A percentile compares a stretch with the other conserved stretches of the same genome.
Evolutionary conservation across 2,888 invertebrate genomes (phyloP).

Genomic region (Morpho helenor): DNA sequence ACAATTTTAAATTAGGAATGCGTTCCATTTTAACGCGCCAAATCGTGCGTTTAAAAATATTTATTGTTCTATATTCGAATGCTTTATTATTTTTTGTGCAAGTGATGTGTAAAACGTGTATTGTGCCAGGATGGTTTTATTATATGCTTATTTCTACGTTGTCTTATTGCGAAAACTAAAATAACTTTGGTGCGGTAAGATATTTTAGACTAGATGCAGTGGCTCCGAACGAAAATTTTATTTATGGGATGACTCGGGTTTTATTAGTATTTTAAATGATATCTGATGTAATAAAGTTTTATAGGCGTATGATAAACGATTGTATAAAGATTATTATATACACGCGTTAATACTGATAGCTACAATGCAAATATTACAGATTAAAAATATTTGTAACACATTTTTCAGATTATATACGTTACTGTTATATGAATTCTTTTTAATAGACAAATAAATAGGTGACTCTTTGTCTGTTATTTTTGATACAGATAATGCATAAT

Average conservation of each 20-base stretch:
- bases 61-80: conserved; percentile 8
- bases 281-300: conserved; percentile 15
- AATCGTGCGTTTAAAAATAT: conserved; percentile 3
- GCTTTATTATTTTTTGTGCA: conserved; percentile 22
- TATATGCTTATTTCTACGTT: conserved; percentile 30
- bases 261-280: conserved; percentile 15
- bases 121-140: conserved; percentile 18
- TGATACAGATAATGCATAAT: too few relatives aligned
- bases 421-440: too few relatives aligned
- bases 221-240: conserved; percentile 29
- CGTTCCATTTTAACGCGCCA: conserved; percentile 25
- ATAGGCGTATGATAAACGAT: conserved; percentile 1
- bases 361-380: background rate
- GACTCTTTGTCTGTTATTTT: too few relatives aligned
- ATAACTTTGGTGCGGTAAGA: conserved; percentile 64
- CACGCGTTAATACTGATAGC: background rate
- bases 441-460: too few relatives aligned
- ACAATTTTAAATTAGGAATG: conserved; percentile 18
- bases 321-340: background rate
- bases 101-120: conserved; percentile 24
- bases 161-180: conserved; percentile 59
- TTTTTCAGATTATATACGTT: background rate
- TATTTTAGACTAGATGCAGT: conserved; percentile 55
- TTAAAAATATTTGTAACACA: background rate
- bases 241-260: conserved; percentile 15